Evolutionary conservation across 2,113 vertebrate genomes (phyloP).

Genomic region (Myrmophylax atrothorax): DNA sequence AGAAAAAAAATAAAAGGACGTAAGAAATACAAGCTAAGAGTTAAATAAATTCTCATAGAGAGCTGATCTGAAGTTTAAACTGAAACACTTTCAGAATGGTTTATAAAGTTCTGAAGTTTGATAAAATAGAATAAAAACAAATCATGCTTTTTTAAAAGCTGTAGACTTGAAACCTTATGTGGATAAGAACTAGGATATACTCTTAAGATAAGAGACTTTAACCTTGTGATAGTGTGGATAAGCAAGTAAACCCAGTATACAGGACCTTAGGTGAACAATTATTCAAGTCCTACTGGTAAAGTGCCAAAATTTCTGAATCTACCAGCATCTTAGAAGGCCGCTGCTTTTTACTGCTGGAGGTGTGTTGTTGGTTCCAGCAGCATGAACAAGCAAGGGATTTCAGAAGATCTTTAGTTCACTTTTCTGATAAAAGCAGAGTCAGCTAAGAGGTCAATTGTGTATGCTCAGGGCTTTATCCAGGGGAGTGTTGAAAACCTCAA

Average conservation of each 20-base stretch:
- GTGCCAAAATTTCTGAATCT: neutral
- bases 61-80: neutral
- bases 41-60: neutral
- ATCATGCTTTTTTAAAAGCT: neutral
- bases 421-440: neutral
- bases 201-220: neutral
- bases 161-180: neutral
- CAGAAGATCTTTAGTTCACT: neutral
- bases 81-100: neutral
- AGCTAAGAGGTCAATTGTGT: neutral
- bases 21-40: neutral
- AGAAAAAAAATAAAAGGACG: neutral
- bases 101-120: neutral
- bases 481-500: neutral
- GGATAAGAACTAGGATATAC: neutral
- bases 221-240: neutral
- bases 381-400: neutral
- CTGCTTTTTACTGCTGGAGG: neutral
- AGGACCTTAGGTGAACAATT: fast-evolving
- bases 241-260: neutral
- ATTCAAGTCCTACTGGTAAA: neutral
- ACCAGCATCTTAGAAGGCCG: neutral
- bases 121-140: neutral
- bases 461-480: neutral
- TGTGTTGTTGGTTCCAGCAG: neutral